Evolutionary conservation across 2,797 vertebrate genomes (phyloP), one percentile per base, ranked within the genome.

Genomic region (Sebastes nivosus): DNA sequence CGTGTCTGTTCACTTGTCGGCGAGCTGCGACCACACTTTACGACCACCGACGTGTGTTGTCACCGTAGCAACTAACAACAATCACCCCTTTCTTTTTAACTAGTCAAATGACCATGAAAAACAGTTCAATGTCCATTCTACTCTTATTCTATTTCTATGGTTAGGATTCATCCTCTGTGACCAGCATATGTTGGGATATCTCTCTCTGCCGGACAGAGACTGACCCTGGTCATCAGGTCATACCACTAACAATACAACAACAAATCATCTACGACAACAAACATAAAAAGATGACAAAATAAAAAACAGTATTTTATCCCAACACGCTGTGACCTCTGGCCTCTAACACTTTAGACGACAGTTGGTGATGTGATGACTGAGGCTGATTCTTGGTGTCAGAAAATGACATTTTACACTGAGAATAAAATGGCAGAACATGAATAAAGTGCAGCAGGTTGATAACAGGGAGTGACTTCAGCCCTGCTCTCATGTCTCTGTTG

Each of bases 401-500:
- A 65, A 38, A 14, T 22, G 8, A 38, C 63, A 65, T 61, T 64
- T 25, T 24, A 13, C 38, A n/a, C 50, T 18, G 14, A 59, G 14
- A 18, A 59, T 18, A 29, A 59, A 29, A 59, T 29, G 57, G 11
- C 52, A 24, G 20, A 54, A 54, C n/a, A 22, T 16, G 7, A 29
- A 58, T 8, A 6, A 29, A 20, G 36, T 6, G 8, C 13, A 10
- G 29, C 16, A 4, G 34, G 25, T 18, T 8, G 20, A 20, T 16
- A 54, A 24, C 20, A 25, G 29, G 2, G 6, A n/a, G 57, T 14
- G 32, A 57, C 38, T 20, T 71, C 27, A 11, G 46, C 7, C 2
- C 14, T 10, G 27, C 69, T 60, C 55, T 61, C 34, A 20, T 16
- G 10, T 68, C 76, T 67, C 78, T 79, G 68, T 46, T 73, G 65